Conservation (phyloP, 2,888 invertebrate species). For the Ichneumoninae sp. region DNA sequence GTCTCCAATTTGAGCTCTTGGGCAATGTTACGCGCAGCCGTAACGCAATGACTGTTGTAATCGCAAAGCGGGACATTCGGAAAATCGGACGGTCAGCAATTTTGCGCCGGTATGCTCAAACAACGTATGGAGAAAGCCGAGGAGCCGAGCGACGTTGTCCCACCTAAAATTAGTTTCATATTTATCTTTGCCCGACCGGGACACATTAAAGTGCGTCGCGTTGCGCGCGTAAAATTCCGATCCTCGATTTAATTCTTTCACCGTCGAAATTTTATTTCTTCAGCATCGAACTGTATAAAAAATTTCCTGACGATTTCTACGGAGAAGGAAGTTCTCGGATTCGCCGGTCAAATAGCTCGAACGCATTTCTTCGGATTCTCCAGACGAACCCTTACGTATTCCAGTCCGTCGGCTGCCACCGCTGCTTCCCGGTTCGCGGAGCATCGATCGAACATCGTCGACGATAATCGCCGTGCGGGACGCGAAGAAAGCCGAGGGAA, state of each 20-base stretch:
- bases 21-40: slow-evolving; percentile 21
- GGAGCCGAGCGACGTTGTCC: neutral
- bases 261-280: neutral
- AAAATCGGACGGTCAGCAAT: slow-evolving; percentile 31
- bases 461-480: neutral
- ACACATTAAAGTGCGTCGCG: neutral
- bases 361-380: neutral
- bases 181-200: neutral
- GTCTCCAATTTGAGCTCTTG: neutral
- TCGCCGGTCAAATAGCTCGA: neutral
- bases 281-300: neutral
- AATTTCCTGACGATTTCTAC: neutral
- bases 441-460: neutral
- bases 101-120: slow-evolving; percentile 26
- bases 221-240: neutral
- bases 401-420: neutral
- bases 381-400: neutral
- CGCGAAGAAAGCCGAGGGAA: neutral
- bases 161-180: neutral
- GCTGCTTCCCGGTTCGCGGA: neutral
- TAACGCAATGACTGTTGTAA: slow-evolving; percentile 30
- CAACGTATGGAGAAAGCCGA: neutral
- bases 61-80: slow-evolving; percentile 4
- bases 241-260: neutral
- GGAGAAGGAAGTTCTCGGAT: neutral